phyloP scores from a whole-genome alignment of 2,113 vertebrate genomes.

The Paramisgurnus dabryanus region DNA sequence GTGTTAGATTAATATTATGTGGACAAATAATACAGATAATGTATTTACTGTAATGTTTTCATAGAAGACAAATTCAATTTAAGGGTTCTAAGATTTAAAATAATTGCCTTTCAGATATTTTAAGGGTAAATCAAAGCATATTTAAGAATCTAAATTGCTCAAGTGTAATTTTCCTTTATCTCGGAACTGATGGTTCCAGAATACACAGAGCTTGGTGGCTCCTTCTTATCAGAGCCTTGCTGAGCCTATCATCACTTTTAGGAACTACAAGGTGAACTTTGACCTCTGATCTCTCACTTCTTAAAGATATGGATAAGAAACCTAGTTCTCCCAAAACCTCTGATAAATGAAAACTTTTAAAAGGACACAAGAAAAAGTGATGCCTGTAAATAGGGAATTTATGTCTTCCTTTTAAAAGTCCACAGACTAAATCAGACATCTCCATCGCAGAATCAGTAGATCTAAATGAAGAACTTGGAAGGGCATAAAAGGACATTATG shows the following conservation, averaged over 20 bases:
- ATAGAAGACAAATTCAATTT: too few species aligned
- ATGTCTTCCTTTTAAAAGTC: background rate
- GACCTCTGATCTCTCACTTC: conserved; percentile 52
- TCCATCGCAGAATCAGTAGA: background rate
- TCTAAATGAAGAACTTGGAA: conserved; percentile 19
- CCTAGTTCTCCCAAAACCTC: conserved; percentile 33
- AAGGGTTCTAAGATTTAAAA: background rate
- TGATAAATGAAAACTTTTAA: conserved; percentile 50
- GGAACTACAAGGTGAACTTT: conserved; percentile 57
- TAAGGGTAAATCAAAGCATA: background rate
- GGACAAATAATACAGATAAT: background rate
- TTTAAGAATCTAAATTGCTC: background rate
- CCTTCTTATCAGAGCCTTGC: conserved; percentile 54
- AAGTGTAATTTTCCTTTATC: conserved; percentile 41
- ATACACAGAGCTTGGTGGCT: conserved; percentile 52
- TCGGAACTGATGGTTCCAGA: conserved; percentile 22
- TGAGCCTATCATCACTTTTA: conserved; percentile 59
- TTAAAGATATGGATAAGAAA: conserved; percentile 53
- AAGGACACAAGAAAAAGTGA: background rate
- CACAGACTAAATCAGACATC: background rate
- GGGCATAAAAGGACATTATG: conserved; percentile 32
- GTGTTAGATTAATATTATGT: background rate
- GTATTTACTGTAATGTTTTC: background rate
- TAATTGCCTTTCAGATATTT: background rate
- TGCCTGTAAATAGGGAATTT: background rate